phyloP scores from a whole-genome alignment of 2,888 invertebrate genomes.

The Patella caerulea region DNA sequence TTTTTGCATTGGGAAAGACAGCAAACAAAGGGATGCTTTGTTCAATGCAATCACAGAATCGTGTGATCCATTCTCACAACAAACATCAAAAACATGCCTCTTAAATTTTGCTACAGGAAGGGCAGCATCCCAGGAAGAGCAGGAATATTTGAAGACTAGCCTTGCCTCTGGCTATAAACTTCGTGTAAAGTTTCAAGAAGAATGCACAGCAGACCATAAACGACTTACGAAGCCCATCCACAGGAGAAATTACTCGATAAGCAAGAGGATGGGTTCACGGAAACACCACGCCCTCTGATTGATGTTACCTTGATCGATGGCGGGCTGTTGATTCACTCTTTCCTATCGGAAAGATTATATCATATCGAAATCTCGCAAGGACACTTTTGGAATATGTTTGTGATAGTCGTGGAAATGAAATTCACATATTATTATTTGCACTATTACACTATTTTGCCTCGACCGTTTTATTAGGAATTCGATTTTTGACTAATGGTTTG shows the following conservation, averaged over 20 bases:
- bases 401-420: background rate
- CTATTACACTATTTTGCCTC: no score
- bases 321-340: constrained; percentile 22
- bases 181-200: constrained; percentile 19
- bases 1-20: constrained; percentile 17
- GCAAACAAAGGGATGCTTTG: background rate
- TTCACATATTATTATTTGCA: no score
- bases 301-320: constrained; percentile 28
- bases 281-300: constrained; percentile 11
- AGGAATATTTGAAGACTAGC: constrained; percentile 19
- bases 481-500: no score
- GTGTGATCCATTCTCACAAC: constrained; percentile 21
- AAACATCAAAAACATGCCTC: background rate
- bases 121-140: background rate
- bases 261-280: constrained; percentile 13
- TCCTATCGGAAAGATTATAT: constrained; percentile 17
- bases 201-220: constrained; percentile 15
- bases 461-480: no score
- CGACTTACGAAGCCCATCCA: constrained; percentile 19
- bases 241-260: constrained; percentile 11
- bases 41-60: constrained; percentile 18
- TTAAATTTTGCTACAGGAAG: background rate
- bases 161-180: constrained; percentile 13
- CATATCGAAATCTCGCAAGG: constrained; percentile 11
- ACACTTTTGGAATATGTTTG: constrained; percentile 1